Conservation (phyloP, 1,140 invertebrate genomes). For the Heliconius himera region DNA sequence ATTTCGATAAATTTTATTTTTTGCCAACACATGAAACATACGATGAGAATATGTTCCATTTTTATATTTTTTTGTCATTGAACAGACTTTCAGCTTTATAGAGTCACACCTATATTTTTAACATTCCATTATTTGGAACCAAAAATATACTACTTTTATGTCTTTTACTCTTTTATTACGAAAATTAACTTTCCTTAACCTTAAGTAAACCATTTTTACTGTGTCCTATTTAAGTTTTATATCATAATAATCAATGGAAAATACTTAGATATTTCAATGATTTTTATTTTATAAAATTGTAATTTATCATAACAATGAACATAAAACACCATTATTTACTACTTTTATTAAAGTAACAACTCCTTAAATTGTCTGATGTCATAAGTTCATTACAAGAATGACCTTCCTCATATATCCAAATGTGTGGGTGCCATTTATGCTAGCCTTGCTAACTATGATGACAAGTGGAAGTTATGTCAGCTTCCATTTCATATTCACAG, state of each 20-base stretch:
- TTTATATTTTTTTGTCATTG: conserved; percentile 25
- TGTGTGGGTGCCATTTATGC: conserved; percentile 30
- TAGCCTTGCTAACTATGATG: conserved; percentile 26
- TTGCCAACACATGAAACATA: conserved; percentile 4
- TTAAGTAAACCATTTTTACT: no score
- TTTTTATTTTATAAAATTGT: no score
- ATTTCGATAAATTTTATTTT: conserved; percentile 1
- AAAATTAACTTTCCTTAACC: no score
- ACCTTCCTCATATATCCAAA: conserved; percentile 30
- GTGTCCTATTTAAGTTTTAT: no score
- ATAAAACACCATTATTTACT: no score
- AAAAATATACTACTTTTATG: neutral
- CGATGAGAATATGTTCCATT: neutral
- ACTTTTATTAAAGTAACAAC: conserved; percentile 12
- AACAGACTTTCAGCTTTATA: neutral
- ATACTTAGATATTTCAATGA: no score
- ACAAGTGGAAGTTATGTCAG: conserved; percentile 36
- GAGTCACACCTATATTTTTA: neutral
- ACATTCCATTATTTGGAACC: neutral
- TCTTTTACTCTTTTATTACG: neutral
- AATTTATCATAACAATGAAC: no score
- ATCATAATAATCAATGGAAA: no score
- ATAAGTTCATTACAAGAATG: conserved; percentile 38
- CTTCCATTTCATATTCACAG: conserved; percentile 27
- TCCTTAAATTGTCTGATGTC: conserved; percentile 35